Evolutionary conservation across 2,797 vertebrate genomes (phyloP).

Genomic region (Synaphobranchus kaupii): DNA sequence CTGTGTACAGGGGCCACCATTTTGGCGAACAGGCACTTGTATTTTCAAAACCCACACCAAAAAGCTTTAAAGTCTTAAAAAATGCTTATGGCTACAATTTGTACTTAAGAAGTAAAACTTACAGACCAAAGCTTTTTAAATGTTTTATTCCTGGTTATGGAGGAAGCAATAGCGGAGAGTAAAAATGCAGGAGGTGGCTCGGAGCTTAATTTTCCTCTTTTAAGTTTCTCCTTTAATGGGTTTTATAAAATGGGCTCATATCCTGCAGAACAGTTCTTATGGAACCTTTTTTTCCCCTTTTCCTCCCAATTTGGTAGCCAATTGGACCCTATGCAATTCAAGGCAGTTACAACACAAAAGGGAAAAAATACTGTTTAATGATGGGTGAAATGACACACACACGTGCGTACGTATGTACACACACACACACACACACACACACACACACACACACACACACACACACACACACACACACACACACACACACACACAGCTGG

Average conservation of each 20-base stretch:
- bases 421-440: not conserved
- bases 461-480: not conserved
- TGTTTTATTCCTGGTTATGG: too few relatives aligned
- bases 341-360: not conserved
- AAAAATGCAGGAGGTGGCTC: too few relatives aligned
- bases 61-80: too few relatives aligned
- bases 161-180: too few relatives aligned
- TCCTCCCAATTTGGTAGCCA: too few relatives aligned
- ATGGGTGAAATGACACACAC: slow-evolving; percentile 33
- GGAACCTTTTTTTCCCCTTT: not conserved
- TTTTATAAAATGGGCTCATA: slow-evolving; percentile 40
- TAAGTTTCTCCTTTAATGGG: slow-evolving; percentile 38
- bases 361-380: slow-evolving; percentile 1
- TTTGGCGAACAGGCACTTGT: not conserved
- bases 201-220: not conserved
- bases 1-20: not conserved
- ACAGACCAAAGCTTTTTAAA: too few relatives aligned
- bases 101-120: too few relatives aligned
- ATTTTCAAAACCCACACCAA: not conserved
- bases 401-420: not conserved
- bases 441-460: slow-evolving; percentile 1
- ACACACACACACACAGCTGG: not conserved
- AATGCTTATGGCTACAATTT: too few relatives aligned
- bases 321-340: too few relatives aligned
- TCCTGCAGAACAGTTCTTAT: slow-evolving; percentile 31